A percentile compares a stretch with the other conserved stretches of the same genome.
phyloP scores from a whole-genome alignment of 1,140 invertebrate genomes.

The Spodoptera litura region DNA sequence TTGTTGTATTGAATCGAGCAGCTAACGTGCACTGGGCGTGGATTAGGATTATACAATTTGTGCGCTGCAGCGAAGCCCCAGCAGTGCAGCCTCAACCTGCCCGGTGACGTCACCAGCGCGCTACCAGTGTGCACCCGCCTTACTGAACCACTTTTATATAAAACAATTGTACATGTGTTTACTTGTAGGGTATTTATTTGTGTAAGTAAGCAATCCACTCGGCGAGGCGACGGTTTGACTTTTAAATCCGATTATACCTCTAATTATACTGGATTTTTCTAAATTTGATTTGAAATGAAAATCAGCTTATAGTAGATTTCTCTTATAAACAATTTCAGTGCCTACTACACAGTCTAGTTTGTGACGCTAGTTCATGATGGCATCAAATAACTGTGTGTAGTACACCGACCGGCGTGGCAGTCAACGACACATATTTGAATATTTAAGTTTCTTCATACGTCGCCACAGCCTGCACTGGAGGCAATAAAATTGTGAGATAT shows the following conservation, averaged over 20 bases:
- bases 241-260: too few relatives aligned
- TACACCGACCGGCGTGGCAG: background rate
- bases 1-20: background rate
- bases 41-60: slow-evolving; percentile 33
- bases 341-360: too few relatives aligned
- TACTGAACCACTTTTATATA: background rate
- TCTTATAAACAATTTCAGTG: too few relatives aligned
- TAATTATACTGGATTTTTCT: too few relatives aligned
- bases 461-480: background rate
- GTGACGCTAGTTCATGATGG: too few relatives aligned
- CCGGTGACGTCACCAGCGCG: slow-evolving; percentile 8
- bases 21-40: background rate
- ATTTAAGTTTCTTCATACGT: background rate
- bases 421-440: slow-evolving; percentile 1
- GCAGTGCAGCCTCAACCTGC: slow-evolving; percentile 21
- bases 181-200: too few relatives aligned
- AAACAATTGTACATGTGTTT: too few relatives aligned
- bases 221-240: too few relatives aligned
- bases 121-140: background rate
- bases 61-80: slow-evolving; percentile 20
- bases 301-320: too few relatives aligned
- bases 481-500: slow-evolving; percentile 7
- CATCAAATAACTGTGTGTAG: too few relatives aligned
- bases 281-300: too few relatives aligned
- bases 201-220: too few relatives aligned